Evolutionary conservation across 2,113 vertebrate genomes (phyloP).

Genomic region (Ptyas mucosa): DNA sequence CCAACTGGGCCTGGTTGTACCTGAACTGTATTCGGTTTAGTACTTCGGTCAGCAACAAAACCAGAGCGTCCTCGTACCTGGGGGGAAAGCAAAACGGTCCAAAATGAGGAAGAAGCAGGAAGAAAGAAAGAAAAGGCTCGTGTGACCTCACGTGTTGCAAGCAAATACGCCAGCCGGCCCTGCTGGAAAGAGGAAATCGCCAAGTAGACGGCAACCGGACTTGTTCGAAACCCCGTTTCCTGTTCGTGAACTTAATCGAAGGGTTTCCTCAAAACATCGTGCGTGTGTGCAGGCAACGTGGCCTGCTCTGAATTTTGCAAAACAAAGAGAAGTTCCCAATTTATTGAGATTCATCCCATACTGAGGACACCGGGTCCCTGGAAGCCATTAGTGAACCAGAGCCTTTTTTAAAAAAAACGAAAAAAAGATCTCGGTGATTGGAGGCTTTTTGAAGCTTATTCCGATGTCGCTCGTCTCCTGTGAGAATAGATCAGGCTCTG

Average conservation of each 20-base stretch:
- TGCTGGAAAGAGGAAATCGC: neutral
- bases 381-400: neutral
- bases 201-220: neutral
- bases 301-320: neutral
- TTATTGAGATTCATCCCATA: no score
- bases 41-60: constrained; percentile 90
- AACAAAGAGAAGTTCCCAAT: neutral
- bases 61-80: constrained; percentile 96
- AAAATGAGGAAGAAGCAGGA: neutral
- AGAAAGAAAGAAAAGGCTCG: rapidly evolving
- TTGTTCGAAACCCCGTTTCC: no score
- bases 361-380: neutral
- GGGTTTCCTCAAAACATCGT: neutral
- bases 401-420: neutral
- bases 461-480: no score
- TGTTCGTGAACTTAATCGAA: neutral
- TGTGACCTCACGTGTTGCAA: neutral
- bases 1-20: constrained; percentile 94
- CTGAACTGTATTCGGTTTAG: constrained; percentile 95
- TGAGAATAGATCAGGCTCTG: no score
- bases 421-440: neutral
- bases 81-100: neutral
- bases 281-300: no score
- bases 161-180: neutral
- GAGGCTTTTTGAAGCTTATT: neutral